These are phyloP conservation scores for Andinoacara biseriatus DNA, from an alignment of 2,113 vertebrate genomes.

Conservation along the genomic window DNA sequence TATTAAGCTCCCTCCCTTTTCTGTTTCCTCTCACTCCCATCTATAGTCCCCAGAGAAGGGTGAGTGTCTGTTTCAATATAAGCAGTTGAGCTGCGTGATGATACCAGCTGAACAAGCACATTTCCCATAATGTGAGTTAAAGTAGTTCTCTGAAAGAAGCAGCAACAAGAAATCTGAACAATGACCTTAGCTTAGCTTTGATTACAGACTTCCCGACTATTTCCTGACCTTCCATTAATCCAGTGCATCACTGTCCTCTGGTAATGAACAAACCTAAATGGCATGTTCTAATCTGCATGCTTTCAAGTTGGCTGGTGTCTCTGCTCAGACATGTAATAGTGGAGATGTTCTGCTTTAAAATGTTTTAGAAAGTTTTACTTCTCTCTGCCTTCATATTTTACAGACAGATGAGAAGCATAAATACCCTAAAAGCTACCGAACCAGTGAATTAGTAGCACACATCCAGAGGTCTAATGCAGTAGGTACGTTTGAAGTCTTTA, in stretches of 20 bases:
- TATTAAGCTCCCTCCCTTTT: constrained; percentile 14
- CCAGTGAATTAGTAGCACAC: not conserved
- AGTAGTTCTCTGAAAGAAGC: not conserved
- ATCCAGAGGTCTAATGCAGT: not conserved
- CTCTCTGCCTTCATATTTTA: not conserved
- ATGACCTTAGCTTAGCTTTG: not conserved
- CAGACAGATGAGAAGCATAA: not conserved
- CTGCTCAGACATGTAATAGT: not conserved
- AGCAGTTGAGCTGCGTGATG: constrained; percentile 27
- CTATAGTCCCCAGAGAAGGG: not conserved
- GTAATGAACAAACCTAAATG: not conserved
- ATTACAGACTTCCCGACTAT: not conserved
- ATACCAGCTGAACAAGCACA: not conserved
- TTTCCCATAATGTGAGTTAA: constrained; percentile 9
- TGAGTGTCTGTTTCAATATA: constrained; percentile 9
- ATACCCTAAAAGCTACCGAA: not conserved
- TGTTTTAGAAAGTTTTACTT: no score
- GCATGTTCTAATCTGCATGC: not conserved
- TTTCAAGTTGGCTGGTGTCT: not conserved
- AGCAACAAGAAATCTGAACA: not conserved
- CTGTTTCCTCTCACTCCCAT: constrained; percentile 35
- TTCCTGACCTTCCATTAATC: not conserved
- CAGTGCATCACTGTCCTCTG: not conserved
- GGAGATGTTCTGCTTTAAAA: not conserved
- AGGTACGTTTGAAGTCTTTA: constrained; percentile 47